Conservation (phyloP, 2,113 vertebrate species). For the Sphyrna mokarran region DNA sequence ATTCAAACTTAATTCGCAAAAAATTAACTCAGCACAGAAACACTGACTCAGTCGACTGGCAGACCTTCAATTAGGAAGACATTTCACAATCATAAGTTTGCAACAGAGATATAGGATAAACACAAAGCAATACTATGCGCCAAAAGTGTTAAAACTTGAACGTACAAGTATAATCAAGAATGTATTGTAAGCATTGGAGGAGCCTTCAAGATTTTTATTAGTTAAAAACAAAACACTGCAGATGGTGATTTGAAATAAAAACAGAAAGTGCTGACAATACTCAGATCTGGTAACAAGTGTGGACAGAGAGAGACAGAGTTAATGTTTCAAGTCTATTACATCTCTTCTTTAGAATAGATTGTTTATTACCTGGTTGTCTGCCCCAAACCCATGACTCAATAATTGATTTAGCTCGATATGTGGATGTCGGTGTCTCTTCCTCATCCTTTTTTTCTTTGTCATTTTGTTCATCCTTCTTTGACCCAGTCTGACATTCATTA, state of each 20-base stretch:
- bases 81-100: background rate
- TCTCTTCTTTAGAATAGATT: background rate
- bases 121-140: background rate
- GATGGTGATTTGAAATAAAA: too few relatives aligned
- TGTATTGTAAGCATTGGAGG: background rate
- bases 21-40: background rate
- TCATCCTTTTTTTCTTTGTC: conserved; percentile 98
- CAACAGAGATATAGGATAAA: background rate
- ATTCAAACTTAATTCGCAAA: background rate
- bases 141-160: background rate
- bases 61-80: background rate
- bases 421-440: conserved; percentile 70
- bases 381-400: conserved; percentile 99
- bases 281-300: too few relatives aligned
- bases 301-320: too few relatives aligned
- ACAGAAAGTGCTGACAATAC: too few relatives aligned
- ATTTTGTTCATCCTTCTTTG: conserved; percentile 89
- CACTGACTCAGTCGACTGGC: background rate
- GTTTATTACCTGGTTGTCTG: conserved; percentile 77
- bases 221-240: too few relatives aligned
- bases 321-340: too few relatives aligned
- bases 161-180: background rate
- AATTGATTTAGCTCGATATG: conserved; percentile 73
- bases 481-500: conserved; percentile 66
- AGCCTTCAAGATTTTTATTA: background rate